These are phyloP conservation scores for Araneus ventricosus DNA, from an alignment of 1,140 invertebrate species.

Conservation along the genomic window DNA sequence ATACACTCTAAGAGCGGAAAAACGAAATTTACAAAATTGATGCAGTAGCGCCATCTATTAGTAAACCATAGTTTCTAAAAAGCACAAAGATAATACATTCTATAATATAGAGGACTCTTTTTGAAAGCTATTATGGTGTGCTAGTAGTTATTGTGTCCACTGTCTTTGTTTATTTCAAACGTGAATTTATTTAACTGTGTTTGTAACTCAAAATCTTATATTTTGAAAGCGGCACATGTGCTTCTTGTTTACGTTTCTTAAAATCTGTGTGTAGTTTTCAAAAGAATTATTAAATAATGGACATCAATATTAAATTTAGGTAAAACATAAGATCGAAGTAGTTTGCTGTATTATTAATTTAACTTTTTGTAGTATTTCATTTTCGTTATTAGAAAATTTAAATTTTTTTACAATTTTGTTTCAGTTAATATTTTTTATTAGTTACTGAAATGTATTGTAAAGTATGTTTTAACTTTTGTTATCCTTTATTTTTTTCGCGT, in stretches of 20 bases:
- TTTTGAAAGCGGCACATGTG: too few species aligned
- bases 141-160: neutral
- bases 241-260: neutral
- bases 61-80: neutral
- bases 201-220: neutral
- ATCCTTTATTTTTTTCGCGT: too few species aligned
- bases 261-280: neutral
- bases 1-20: neutral
- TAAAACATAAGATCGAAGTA: neutral
- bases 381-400: too few species aligned
- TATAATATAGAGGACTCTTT: neutral
- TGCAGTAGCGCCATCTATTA: conserved; percentile 37
- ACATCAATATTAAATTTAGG: conserved; percentile 52
- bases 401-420: too few species aligned
- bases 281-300: too few species aligned
- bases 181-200: neutral
- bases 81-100: neutral
- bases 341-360: too few species aligned
- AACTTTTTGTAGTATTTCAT: too few species aligned
- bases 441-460: too few species aligned
- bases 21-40: conserved; percentile 18
- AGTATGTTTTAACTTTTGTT: too few species aligned
- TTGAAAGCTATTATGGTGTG: neutral
- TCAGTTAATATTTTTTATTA: too few species aligned
- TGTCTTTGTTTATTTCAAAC: neutral